Evolutionary conservation across 2,797 vertebrate species (phyloP), one percentile per base, ranked within the genome.

Genomic region (Petrocephalus schoutedeni): DNA sequence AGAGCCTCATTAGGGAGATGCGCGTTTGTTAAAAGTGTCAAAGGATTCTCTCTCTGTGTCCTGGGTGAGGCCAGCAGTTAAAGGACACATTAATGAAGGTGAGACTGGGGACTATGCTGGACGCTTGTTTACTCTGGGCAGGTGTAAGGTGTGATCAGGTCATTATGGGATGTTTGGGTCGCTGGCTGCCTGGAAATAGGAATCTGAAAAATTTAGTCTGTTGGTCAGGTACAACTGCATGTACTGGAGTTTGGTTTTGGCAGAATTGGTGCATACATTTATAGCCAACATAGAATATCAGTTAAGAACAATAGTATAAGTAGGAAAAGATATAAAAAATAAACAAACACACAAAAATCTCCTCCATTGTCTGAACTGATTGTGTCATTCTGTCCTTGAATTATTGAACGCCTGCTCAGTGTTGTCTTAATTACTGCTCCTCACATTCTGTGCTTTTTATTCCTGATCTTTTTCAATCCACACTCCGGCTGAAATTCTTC

Each of bases 41-140:
- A 21, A n/a, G 41, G 74, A 80, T 41, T 49, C 74, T 80, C 41
- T 45, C 36, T 49, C 41, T 3, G 74, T 80, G 41, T 41, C 74
- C 45, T 49, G 41, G 36, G 74, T 36, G 41, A n/a, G 74, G 6
- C 19, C 74, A 49, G 74, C 74, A 49, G 19, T 80, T n/a, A 80
- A 80, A 80, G 74, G 74, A 80, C 41, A 80, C 36, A 80, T 80
- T 41, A 80, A 28, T 80, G 16, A 80, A 80, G 19, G 74, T 80
- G 41, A 5, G 41, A 49, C 19, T 7, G 41, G n/a, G 36, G 5
- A 8, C 6, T 41, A 80, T 80, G 58, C 45, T 86, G 19, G 3
- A 21, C 9, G 7, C 19, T 45, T 49, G 74, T 41, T 45, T 21
- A 45, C 74, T 49, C 74, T 8, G 41, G 8, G 36, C 36, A n/a